Evolutionary conservation across 2,888 invertebrate genomes (phyloP), one percentile per base, ranked within the genome.

Genomic region (Agriopis leucophaearia): DNA sequence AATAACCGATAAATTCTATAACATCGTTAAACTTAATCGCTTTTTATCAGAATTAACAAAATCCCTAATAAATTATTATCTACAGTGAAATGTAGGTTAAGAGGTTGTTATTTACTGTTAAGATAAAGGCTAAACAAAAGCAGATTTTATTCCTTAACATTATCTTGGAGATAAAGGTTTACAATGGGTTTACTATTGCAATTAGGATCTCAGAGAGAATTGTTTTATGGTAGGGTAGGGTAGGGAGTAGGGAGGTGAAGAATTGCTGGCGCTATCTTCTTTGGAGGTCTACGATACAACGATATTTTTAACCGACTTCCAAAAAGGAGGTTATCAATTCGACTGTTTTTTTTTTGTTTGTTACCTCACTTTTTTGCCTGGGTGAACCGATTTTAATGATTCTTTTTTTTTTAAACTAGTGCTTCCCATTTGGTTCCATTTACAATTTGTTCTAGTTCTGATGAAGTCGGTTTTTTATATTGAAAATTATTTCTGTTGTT

Each of bases 131-230:
- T 63, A 70, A 69, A 73, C 72, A 74, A 81, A 78, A 76, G 74
- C 77, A 77, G 74, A 79, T 78, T 77, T 81, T 72, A 74, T 75
- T 76, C 72, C 65, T 74, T 61, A 66, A 42, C 55, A 64, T 79
- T 81, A 82, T 82, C 80, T 75, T 66, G 67, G 74, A 81, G 86
- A 88, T 86, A 88, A 87, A 80, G 74, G 76, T 87, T 86, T 81
- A 88, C 79, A 76, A 73, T 74, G 70, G 71, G 84, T 87, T 86
- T 64, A 88, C 38, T 61, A 88, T 85, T 83, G 81, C 85, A 88
- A 86, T 88, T 87, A 87, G 83, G 80, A 85, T 78, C 78, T 78
- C 78, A 78, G 71, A 72, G 73, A 74, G 64, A 80, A 81, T 78
- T 76, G 76, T 79, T 87, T 84, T 86, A 85, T 81, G 78, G 77